Conservation (phyloP, 2,113 vertebrate genomes). For the Dasyurus viverrinus region DNA sequence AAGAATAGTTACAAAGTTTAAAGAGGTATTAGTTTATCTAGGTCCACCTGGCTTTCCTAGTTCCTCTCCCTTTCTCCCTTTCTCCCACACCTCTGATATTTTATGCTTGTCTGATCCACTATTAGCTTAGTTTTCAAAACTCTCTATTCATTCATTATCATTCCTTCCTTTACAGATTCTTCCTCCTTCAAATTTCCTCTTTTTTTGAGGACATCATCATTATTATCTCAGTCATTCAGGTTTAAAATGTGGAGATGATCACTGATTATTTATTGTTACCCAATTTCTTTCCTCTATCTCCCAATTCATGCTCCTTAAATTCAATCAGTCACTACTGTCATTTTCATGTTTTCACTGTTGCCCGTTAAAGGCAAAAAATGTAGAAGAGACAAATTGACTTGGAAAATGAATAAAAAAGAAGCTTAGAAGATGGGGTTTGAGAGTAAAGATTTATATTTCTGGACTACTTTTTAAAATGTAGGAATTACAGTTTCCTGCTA, state of each 20-base stretch:
- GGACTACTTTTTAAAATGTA: neutral
- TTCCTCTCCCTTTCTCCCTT: neutral
- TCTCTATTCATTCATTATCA: neutral
- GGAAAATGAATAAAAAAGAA: neutral
- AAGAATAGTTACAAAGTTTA: neutral
- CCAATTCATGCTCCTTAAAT: neutral
- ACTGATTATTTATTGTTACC: neutral
- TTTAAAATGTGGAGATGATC: neutral
- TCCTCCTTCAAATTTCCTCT: neutral
- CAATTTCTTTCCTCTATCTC: neutral
- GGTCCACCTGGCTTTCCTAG: neutral
- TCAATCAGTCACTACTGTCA: slow-evolving; percentile 13
- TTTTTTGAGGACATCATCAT: neutral
- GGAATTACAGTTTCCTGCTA: neutral
- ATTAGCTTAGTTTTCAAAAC: neutral
- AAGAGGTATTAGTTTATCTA: neutral
- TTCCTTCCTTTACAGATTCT: neutral
- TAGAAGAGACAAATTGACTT: neutral
- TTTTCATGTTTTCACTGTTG: neutral
- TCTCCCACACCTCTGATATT: neutral
- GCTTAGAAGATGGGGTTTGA: neutral
- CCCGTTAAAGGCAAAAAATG: neutral
- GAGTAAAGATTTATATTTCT: neutral
- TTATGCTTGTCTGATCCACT: neutral
- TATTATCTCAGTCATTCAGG: neutral